Base-by-base conservation (phyloP, 2,797 vertebrate genomes). In the Chanos chanos region DNA sequence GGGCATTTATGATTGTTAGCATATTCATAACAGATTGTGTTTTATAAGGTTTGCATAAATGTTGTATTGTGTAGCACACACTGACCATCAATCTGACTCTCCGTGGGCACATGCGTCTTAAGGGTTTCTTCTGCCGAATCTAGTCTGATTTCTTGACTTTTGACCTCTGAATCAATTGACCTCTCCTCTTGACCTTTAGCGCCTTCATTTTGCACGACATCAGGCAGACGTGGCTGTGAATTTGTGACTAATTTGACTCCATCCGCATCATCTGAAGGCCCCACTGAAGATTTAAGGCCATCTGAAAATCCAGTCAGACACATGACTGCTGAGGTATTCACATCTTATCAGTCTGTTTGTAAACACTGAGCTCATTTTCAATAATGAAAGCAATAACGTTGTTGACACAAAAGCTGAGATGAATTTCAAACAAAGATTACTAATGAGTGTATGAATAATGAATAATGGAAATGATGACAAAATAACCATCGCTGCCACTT, bases 81-180 rank as follows among this genome's bases (percentile, higher is more conserved):
- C 82, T 71, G 10, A 89, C 86, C 84, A 37, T 78, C 75, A 41
- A 45, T n/a, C 15, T 80, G 72, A 21, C 66, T 57, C 27, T 64
- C 28, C 40, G 3, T 21, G 37, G 73, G 52, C 2, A 66, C 55
- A 52, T n/a, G n/a, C n/a, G 44, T 60, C 16, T 54, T 33, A 5
- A 40, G 40, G 8, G 10, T 48, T 2, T 67, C 30, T 8, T 37
- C 57, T 51, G 44, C 5, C 13, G 8, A 15, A 2, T 31, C 43
- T 16, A 25, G 59, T 44, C 60, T 59, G 6, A 7, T 19, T n/a
- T 79, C 60, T 47, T 70, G 66, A 70, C 41, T 47, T 4, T 61
- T 57, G 13, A 45, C 61, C 52, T 73, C 73, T 15, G 44, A 28
- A 40, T 51, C 5, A 50, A 61, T 54, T 18, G 53, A 1, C 13